Percentiles rank a stretch among this genome's conserved stretches.
Evolutionary conservation across 2,113 vertebrate genomes (phyloP).

Genomic region (Natator depressus): DNA sequence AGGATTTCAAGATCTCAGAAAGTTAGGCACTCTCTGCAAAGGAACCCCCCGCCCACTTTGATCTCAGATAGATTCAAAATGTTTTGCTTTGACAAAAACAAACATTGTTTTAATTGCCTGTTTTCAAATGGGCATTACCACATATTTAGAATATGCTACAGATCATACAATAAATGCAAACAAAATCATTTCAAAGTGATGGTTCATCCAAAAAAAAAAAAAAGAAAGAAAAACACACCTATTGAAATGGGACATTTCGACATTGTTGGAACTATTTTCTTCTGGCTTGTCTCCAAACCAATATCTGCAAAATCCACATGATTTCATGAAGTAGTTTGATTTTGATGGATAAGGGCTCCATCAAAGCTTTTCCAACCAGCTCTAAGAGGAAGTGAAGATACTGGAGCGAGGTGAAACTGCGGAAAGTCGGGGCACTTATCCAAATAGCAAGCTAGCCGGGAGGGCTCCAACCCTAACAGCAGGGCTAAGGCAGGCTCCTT

Average conservation of each 20-base stretch:
- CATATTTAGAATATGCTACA: too few species aligned
- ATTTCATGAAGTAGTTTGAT: background rate
- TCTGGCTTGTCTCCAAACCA: background rate
- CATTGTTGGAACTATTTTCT: background rate
- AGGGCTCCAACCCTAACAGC: background rate
- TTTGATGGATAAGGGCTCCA: background rate
- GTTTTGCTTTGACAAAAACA: background rate
- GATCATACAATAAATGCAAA: background rate
- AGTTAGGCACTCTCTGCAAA: background rate
- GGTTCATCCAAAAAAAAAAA: background rate
- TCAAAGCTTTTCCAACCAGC: background rate
- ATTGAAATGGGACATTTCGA: background rate
- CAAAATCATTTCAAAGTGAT: background rate
- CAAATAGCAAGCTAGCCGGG: background rate
- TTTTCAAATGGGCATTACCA: background rate
- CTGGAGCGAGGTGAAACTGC: background rate
- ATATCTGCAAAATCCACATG: background rate
- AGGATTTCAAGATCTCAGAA: background rate
- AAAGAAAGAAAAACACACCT: too few species aligned
- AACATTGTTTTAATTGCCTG: background rate
- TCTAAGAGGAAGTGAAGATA: background rate
- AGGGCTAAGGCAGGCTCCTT: too few species aligned
- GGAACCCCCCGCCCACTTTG: background rate
- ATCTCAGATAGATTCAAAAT: background rate
- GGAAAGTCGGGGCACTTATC: background rate